Percentiles rank a stretch among this genome's conserved stretches.
These are phyloP conservation scores for Cheumatopsyche charites DNA, from an alignment of 1,140 invertebrate species.

Conservation along the genomic window DNA sequence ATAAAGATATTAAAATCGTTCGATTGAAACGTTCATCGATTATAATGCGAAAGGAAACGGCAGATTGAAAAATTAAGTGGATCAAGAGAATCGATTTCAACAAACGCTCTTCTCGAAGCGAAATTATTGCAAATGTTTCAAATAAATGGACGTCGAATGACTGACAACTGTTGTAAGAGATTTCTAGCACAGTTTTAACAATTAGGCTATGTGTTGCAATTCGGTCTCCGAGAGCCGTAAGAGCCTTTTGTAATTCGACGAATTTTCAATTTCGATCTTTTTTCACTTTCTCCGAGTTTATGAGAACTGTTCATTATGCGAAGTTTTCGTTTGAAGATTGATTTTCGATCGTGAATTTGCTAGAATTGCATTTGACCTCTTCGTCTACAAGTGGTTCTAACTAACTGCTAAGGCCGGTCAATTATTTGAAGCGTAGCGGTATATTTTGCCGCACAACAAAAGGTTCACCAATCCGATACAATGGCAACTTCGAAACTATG, in stretches of 20 bases:
- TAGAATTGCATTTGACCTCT: too few relatives aligned
- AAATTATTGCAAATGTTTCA: slow-evolving; percentile 15
- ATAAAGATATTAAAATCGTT: too few relatives aligned
- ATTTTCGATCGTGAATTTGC: too few relatives aligned
- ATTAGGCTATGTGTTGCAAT: slow-evolving; percentile 5
- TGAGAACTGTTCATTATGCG: too few relatives aligned
- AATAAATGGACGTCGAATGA: neutral
- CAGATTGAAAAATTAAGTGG: too few relatives aligned
- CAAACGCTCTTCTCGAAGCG: neutral
- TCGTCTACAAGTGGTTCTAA: too few relatives aligned
- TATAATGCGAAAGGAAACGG: too few relatives aligned
- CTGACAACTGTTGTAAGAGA: slow-evolving; percentile 26
- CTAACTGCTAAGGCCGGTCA: neutral
- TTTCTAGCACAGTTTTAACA: slow-evolving; percentile 22
- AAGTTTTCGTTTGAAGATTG: too few relatives aligned
- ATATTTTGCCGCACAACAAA: slow-evolving; percentile 14
- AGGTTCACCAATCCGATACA: slow-evolving; percentile 10
- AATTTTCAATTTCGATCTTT: neutral
- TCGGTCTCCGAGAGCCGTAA: neutral
- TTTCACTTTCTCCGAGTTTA: too few relatives aligned
- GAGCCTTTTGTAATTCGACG: slow-evolving; percentile 13
- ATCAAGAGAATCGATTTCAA: slow-evolving; percentile 17
- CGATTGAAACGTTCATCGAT: too few relatives aligned
- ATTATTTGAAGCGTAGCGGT: slow-evolving; percentile 27
- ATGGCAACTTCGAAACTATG: slow-evolving; percentile 21